These are phyloP conservation scores for Crenichthys baileyi DNA, from an alignment of 2,797 vertebrate species.

Conservation along the genomic window DNA sequence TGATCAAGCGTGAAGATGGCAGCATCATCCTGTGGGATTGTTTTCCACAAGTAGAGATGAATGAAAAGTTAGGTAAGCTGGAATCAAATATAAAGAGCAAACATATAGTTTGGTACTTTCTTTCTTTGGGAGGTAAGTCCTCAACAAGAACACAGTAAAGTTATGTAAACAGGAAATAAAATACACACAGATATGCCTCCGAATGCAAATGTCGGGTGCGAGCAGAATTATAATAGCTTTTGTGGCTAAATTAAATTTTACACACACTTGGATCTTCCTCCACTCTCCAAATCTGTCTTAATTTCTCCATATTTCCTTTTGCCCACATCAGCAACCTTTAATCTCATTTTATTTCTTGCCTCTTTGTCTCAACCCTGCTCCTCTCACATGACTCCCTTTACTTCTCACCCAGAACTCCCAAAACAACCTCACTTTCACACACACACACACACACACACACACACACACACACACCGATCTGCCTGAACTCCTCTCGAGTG, in stretches of 20 bases:
- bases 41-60: not conserved
- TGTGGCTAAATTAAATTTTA: constrained; percentile 5
- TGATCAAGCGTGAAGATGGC: not conserved
- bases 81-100: not conserved
- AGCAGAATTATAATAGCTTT: not conserved
- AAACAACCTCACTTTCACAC: constrained; percentile 14
- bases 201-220: not conserved
- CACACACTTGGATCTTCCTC: not conserved
- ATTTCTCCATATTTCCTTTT: constrained; percentile 3
- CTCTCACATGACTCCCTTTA: constrained; percentile 45
- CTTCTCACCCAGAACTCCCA: constrained; percentile 28
- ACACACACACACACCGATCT: constrained; percentile 21
- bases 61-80: not conserved
- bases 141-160: constrained; percentile 4
- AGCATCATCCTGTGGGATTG: not conserved
- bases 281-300: not conserved
- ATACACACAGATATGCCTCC: not conserved
- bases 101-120: not conserved
- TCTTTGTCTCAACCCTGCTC: constrained; percentile 8
- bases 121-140: not conserved
- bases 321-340: not conserved
- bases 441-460: constrained; percentile 11
- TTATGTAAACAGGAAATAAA: not conserved
- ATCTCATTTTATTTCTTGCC: not conserved
- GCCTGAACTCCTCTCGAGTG: constrained; percentile 55